These are phyloP conservation scores for Malurus leucopterus DNA, from an alignment of 2,797 vertebrate species.

Conservation along the genomic window DNA sequence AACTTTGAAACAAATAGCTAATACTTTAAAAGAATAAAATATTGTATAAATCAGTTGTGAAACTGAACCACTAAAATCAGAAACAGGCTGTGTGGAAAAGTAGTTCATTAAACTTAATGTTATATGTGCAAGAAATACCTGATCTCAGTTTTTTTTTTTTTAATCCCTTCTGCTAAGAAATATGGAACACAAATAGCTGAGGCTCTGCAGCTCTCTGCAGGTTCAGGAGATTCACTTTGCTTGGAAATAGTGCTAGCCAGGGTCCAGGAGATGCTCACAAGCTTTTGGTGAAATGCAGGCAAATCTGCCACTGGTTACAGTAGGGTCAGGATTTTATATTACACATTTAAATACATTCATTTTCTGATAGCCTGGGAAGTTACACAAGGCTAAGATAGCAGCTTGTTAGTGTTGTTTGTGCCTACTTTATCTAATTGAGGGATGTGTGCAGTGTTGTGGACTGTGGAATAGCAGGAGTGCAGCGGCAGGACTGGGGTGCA, in stretches of 20 bases:
- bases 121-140: background rate
- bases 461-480: slow-evolving; percentile 10
- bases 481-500: background rate
- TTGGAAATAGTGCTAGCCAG: background rate
- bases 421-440: background rate
- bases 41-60: background rate
- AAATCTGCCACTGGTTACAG: background rate
- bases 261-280: background rate
- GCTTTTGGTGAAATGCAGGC: background rate
- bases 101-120: slow-evolving; percentile 20
- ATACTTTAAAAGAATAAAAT: background rate
- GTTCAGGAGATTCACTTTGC: background rate
- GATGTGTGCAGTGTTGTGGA: background rate
- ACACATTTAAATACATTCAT: background rate
- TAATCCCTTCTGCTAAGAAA: background rate
- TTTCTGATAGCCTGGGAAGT: slow-evolving; percentile 9
- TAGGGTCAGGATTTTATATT: background rate
- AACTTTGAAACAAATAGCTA: background rate
- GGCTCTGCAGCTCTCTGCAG: background rate
- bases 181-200: background rate
- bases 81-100: background rate
- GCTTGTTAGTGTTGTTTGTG: slow-evolving; percentile 19
- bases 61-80: background rate
- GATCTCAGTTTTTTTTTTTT: background rate
- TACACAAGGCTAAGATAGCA: background rate